phyloP scores from a whole-genome alignment of 1,140 invertebrate genomes.

The Leptopilina boulardi region DNA sequence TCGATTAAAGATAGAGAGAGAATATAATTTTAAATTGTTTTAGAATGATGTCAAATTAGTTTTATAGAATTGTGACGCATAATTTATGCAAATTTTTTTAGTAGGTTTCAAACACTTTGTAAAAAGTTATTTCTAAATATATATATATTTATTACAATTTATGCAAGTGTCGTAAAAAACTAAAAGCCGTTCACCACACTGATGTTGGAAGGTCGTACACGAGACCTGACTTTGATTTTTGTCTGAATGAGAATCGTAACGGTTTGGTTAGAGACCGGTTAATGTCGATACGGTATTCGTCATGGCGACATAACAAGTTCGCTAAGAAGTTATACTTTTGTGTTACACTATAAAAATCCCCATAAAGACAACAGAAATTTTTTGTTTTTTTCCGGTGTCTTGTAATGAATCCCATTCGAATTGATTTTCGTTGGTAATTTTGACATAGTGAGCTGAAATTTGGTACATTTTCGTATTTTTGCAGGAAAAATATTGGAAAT shows the following conservation, averaged over 20 bases:
- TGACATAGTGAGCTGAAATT: too few relatives aligned
- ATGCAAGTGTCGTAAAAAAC: constrained; percentile 30
- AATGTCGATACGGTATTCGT: constrained; percentile 46
- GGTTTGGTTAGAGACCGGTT: constrained; percentile 50
- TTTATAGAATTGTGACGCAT: neutral
- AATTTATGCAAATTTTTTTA: neutral
- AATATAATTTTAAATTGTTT: neutral
- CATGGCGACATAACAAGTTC: constrained; percentile 29
- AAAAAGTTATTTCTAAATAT: neutral
- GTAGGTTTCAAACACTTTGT: neutral
- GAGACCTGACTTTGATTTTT: constrained; percentile 38
- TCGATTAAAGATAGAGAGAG: neutral
- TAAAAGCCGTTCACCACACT: constrained; percentile 35
- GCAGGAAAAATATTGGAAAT: too few relatives aligned
- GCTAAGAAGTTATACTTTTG: constrained; percentile 7
- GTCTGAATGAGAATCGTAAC: constrained; percentile 53
- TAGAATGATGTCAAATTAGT: neutral
- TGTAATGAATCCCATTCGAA: too few relatives aligned
- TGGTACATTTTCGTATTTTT: too few relatives aligned
- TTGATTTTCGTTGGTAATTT: too few relatives aligned
- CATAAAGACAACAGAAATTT: too few relatives aligned
- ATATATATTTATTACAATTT: too few relatives aligned
- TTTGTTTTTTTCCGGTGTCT: too few relatives aligned
- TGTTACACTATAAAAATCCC: too few relatives aligned
- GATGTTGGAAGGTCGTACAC: constrained; percentile 36